These are phyloP conservation scores for Caenorhabditis imperialis DNA, from an alignment of 2,888 invertebrate species.

Conservation along the genomic window DNA sequence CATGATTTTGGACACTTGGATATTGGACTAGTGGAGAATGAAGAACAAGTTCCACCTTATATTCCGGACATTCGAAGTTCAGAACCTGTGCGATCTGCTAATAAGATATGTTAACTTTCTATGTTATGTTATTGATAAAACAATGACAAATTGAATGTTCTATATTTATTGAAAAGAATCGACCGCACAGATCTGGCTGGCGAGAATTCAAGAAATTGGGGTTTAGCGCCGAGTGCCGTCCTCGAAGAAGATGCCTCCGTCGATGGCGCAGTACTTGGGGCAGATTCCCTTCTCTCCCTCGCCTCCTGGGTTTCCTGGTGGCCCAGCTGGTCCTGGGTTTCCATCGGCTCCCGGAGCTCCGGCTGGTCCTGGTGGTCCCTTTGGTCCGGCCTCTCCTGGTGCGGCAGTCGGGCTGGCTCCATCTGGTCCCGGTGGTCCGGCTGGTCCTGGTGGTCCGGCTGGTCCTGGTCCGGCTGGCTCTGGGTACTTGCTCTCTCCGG, in stretches of 20 bases:
- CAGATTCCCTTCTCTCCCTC: slow-evolving; percentile 44
- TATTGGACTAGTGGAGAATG: slow-evolving; percentile 59
- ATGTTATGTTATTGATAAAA: background rate
- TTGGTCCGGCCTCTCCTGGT: slow-evolving; percentile 56
- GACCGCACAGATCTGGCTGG: background rate
- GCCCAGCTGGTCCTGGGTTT: slow-evolving; percentile 53
- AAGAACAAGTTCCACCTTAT: slow-evolving; percentile 68
- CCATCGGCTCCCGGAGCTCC: slow-evolving; percentile 56
- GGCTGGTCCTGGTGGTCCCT: slow-evolving; percentile 56
- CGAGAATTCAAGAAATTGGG: no score
- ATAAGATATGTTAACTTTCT: slow-evolving; percentile 4
- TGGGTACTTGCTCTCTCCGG: slow-evolving; percentile 37
- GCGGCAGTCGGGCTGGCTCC: slow-evolving; percentile 47
- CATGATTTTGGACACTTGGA: slow-evolving; percentile 74
- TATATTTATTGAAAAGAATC: slow-evolving; percentile 20
- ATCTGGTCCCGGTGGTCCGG: slow-evolving; percentile 55
- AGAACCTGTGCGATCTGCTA: slow-evolving; percentile 4
- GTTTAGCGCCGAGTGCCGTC: slow-evolving; percentile 60
- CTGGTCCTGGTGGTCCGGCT: slow-evolving; percentile 55
- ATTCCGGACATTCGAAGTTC: slow-evolving; percentile 62
- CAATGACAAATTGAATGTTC: slow-evolving; percentile 3
- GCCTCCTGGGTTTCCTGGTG: slow-evolving; percentile 53
- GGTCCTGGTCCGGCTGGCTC: slow-evolving; percentile 50
- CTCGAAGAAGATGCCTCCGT: slow-evolving; percentile 65
- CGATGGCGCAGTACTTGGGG: slow-evolving; percentile 60